Conservation (phyloP, 2,797 vertebrate genomes). For the Microctenopoma lineatum region DNA sequence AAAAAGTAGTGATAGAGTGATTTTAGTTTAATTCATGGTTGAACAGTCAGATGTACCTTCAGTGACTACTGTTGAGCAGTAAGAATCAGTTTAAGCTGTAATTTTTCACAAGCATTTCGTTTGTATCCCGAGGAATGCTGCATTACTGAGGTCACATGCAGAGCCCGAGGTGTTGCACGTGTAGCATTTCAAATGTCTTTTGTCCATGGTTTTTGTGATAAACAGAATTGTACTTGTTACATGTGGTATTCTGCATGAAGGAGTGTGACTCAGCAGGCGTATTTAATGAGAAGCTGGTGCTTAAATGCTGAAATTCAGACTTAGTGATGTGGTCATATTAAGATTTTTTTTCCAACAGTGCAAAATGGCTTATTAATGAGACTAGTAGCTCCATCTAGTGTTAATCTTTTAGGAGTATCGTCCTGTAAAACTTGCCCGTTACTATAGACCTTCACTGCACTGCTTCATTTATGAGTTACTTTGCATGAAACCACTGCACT, state of each 20-base stretch:
- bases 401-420: slow-evolving; percentile 1
- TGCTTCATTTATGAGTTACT: background rate
- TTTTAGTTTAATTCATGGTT: background rate
- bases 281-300: background rate
- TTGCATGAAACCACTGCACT: background rate
- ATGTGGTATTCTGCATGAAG: slow-evolving; percentile 8
- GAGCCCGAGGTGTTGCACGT: background rate
- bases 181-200: background rate
- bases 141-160: slow-evolving; percentile 22
- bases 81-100: background rate
- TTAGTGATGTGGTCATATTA: background rate
- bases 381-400: slow-evolving; percentile 67
- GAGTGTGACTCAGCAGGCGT: background rate
- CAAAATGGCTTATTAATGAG: slow-evolving; percentile 12
- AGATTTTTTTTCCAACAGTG: background rate
- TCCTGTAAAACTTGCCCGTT: background rate
- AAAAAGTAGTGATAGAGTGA: no score
- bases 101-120: background rate
- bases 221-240: background rate
- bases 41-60: background rate
- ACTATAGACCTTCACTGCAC: background rate
- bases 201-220: background rate
- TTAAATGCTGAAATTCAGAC: background rate
- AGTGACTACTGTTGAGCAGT: background rate
- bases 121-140: background rate